Percentiles rank a stretch among this genome's conserved stretches.
Evolutionary conservation across 2,113 vertebrate species (phyloP).

Genomic region (Equus quagga): DNA sequence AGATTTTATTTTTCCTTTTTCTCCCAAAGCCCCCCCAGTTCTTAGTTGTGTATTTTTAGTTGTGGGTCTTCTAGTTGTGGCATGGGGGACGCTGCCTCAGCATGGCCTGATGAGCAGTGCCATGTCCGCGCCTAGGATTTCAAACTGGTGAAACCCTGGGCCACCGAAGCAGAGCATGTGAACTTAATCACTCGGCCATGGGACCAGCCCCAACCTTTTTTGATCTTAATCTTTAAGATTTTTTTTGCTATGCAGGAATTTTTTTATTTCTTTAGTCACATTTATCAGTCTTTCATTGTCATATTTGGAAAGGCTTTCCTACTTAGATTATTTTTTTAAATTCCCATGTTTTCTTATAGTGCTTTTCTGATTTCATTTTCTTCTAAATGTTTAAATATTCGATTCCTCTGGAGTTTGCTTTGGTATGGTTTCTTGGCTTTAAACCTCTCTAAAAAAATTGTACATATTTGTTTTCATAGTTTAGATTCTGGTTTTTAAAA

Average conservation of each 20-base stretch:
- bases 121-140: no score
- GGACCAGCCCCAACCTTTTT: background rate
- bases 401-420: background rate
- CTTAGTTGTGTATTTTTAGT: no score
- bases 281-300: background rate
- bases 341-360: background rate
- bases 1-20: no score
- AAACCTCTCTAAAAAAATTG: background rate
- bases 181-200: no score
- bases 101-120: no score
- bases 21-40: no score
- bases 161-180: no score
- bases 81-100: no score
- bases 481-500: background rate
- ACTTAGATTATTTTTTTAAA: background rate
- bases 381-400: background rate
- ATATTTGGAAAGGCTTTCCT: background rate
- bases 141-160: no score
- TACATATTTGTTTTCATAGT: background rate
- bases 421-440: conserved; percentile 22
- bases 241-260: background rate
- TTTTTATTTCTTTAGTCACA: background rate
- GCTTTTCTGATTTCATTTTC: background rate
- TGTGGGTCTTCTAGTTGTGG: no score
- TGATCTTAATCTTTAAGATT: background rate